Evolutionary conservation across 2,797 vertebrate genomes (phyloP).

Genomic region (Clarias laeviceps): DNA sequence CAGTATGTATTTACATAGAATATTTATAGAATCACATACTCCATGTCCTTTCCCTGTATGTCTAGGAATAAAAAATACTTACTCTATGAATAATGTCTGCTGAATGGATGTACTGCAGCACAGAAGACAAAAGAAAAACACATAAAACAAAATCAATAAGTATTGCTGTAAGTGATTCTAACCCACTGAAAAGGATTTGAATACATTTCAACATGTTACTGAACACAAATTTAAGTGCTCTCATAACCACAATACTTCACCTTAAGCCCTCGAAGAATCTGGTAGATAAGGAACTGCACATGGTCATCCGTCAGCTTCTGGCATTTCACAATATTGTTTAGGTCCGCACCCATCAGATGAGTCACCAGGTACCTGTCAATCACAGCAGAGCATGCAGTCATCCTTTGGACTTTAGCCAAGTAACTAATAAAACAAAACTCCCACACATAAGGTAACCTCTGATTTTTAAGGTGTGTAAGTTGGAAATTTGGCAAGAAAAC

Average conservation of each 20-base stretch:
- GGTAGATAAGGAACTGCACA: conserved; percentile 98
- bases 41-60: not conserved
- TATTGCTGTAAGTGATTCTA: no score
- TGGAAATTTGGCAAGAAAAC: not conserved
- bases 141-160: no score
- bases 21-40: not conserved
- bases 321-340: conserved; percentile 99
- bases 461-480: not conserved
- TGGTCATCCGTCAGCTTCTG: conserved; percentile 99
- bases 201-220: not conserved
- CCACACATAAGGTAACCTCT: not conserved
- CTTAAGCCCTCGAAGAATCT: conserved; percentile 96
- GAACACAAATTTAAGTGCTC: not conserved
- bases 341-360: conserved; percentile 97
- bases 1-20: no score
- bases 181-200: not conserved
- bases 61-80: conserved; percentile 63
- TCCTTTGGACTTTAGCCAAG: not conserved
- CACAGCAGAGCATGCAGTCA: conserved; percentile 48
- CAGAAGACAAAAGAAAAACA: conserved; percentile 45
- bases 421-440: not conserved
- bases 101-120: conserved; percentile 93
- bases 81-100: conserved; percentile 98
- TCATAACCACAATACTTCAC: conserved; percentile 66
- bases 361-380: conserved; percentile 91